Evolutionary conservation across 2,888 invertebrate genomes (phyloP).

Genomic region (Aleiodes alternator): DNA sequence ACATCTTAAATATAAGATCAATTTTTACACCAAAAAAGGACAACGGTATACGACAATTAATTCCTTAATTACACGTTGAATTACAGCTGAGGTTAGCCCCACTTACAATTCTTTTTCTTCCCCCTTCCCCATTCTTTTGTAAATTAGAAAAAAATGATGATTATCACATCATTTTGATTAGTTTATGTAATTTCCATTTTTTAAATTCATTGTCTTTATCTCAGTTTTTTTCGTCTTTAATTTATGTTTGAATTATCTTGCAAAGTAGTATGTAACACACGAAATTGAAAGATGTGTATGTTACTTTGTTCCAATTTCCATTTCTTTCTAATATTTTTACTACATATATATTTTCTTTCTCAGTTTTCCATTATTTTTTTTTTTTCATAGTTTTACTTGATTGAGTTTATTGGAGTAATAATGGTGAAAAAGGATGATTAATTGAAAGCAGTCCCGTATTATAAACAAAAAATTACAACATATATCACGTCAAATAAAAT

Average conservation of each 20-base stretch:
- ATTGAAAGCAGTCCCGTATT: not conserved
- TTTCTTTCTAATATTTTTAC: no score
- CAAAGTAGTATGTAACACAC: not conserved
- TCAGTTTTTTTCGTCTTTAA: not conserved
- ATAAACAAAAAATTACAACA: conserved; percentile 2
- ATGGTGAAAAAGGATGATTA: not conserved
- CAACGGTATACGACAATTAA: conserved; percentile 70
- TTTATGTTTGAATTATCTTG: not conserved
- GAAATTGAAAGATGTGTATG: no score
- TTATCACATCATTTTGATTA: conserved; percentile 1
- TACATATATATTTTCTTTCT: no score
- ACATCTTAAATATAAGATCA: conserved; percentile 71
- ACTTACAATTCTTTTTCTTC: conserved; percentile 32
- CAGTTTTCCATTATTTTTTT: not conserved
- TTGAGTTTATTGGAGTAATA: not conserved
- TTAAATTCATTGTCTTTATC: not conserved
- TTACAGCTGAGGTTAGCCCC: conserved; percentile 64
- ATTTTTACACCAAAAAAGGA: conserved; percentile 67
- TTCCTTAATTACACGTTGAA: conserved; percentile 72
- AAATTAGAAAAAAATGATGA: conserved; percentile 1
- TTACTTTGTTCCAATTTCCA: no score
- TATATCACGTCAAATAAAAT: not conserved
- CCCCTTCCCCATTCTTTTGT: not conserved
- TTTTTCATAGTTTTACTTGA: not conserved
- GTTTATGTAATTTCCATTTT: not conserved